A percentile compares a stretch with the other conserved stretches of the same genome.
Conservation (phyloP, 2,797 vertebrate species). For the Poeciliopsis paucimaculata region DNA sequence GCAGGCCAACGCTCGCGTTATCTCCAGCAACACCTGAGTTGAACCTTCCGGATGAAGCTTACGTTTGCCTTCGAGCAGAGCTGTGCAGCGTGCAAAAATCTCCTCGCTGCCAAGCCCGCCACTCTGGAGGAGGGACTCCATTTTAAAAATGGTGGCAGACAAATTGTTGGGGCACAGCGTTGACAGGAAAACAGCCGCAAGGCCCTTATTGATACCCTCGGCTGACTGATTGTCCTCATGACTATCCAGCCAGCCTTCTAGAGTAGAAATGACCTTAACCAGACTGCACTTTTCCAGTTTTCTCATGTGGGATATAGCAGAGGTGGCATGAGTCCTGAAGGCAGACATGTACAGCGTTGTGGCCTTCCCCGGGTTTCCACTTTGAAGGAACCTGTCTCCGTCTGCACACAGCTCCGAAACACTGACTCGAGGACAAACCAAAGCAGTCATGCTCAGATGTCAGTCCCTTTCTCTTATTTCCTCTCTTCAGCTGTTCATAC, state of each 20-base stretch:
- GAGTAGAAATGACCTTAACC: conserved; percentile 69
- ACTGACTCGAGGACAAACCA: conserved; percentile 62
- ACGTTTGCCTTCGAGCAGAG: conserved; percentile 77
- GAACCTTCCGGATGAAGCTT: conserved; percentile 27
- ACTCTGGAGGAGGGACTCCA: conserved; percentile 85
- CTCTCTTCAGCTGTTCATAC: conserved; percentile 19
- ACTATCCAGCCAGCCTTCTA: conserved; percentile 86
- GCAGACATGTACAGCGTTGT: conserved; percentile 86
- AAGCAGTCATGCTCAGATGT: conserved; percentile 64
- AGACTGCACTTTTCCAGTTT: conserved; percentile 61
- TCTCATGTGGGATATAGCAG: conserved; percentile 78
- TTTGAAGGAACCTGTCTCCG: conserved; percentile 80
- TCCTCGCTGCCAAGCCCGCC: conserved; percentile 74
- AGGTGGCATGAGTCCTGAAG: conserved; percentile 84
- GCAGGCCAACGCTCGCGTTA: conserved; percentile 86
- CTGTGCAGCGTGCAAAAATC: conserved; percentile 78
- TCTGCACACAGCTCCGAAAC: conserved; percentile 80
- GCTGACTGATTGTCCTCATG: conserved; percentile 63
- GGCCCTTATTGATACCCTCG: conserved; percentile 80
- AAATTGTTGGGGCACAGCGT: conserved; percentile 84
- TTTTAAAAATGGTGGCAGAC: conserved; percentile 81
- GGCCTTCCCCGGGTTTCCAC: conserved; percentile 75
- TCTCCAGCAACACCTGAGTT: conserved; percentile 74
- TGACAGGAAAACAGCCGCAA: conserved; percentile 87
- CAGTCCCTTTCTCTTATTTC: background rate